Conservation (phyloP, 2,797 vertebrate genomes). For the Myotis findleyi region DNA sequence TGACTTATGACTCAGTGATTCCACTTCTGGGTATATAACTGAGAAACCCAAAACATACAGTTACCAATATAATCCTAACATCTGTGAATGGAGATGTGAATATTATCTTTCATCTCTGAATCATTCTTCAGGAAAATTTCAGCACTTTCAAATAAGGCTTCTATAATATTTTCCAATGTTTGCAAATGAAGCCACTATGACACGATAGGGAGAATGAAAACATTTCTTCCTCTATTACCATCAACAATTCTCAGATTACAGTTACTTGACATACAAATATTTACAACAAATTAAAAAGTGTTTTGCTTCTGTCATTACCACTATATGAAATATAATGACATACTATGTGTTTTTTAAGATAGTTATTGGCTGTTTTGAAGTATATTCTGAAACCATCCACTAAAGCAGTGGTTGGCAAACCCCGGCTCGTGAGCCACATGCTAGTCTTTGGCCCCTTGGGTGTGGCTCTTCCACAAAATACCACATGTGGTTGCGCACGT, state of each 20-base stretch:
- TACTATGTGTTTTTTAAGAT: neutral
- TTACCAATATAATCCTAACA: constrained; percentile 2
- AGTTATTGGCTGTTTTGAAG: neutral
- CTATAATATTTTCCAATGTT: neutral
- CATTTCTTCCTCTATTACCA: neutral
- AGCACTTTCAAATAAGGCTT: constrained; percentile 9
- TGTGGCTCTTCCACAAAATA: too few relatives aligned
- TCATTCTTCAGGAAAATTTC: neutral
- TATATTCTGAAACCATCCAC: neutral
- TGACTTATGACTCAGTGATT: neutral
- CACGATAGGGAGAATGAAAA: neutral
- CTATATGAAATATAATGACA: neutral
- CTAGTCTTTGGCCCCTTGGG: too few relatives aligned
- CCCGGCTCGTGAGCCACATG: too few relatives aligned
- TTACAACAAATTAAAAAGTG: neutral
- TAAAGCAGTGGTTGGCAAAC: too few relatives aligned
- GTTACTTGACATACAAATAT: neutral
- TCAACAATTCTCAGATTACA: neutral
- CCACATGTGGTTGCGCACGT: accelerated
- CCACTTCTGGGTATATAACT: neutral
- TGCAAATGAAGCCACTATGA: neutral
- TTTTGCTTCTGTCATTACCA: neutral
- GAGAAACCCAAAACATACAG: neutral
- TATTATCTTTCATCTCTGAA: constrained; percentile 28
- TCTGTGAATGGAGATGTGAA: constrained; percentile 25